Percentiles rank a stretch among this genome's conserved stretches.
Conservation (phyloP, 2,113 vertebrate species). For the Pipa parva region DNA sequence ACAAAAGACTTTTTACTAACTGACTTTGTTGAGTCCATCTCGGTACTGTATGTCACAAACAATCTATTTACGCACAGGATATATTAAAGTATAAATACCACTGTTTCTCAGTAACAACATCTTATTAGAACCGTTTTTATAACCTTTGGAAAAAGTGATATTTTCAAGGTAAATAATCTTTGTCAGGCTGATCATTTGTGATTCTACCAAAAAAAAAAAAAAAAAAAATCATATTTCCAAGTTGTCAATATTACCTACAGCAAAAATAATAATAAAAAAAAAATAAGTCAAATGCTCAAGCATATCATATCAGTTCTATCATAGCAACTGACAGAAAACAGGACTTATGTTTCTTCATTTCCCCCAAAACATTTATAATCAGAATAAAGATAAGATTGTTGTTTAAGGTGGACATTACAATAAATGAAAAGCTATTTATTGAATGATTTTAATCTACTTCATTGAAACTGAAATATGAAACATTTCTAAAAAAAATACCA, state of each 20-base stretch:
- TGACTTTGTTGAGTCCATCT: conserved; percentile 9
- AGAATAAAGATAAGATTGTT: conserved; percentile 10
- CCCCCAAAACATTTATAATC: conserved; percentile 1
- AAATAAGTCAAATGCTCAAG: too few relatives aligned
- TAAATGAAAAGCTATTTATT: not conserved
- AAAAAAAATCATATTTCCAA: not conserved
- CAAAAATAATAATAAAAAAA: not conserved
- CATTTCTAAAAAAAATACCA: conserved; percentile 1
- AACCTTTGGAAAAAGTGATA: not conserved
- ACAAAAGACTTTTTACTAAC: conserved; percentile 17
- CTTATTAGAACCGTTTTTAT: not conserved
- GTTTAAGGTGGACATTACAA: not conserved
- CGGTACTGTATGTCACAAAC: conserved; percentile 10
- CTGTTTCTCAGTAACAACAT: not conserved
- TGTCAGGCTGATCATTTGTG: not conserved
- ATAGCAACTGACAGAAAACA: not conserved
- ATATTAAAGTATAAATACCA: not conserved
- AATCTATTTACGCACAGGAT: not conserved
- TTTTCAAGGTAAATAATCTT: conserved; percentile 5
- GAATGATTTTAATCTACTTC: not conserved
- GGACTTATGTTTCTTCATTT: not conserved
- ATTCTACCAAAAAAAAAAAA: not conserved
- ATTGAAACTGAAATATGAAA: conserved; percentile 7
- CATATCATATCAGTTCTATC: not conserved
- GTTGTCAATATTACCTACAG: not conserved